Conservation (phyloP, 2,113 vertebrate genomes). For the Anhinga rufa region DNA sequence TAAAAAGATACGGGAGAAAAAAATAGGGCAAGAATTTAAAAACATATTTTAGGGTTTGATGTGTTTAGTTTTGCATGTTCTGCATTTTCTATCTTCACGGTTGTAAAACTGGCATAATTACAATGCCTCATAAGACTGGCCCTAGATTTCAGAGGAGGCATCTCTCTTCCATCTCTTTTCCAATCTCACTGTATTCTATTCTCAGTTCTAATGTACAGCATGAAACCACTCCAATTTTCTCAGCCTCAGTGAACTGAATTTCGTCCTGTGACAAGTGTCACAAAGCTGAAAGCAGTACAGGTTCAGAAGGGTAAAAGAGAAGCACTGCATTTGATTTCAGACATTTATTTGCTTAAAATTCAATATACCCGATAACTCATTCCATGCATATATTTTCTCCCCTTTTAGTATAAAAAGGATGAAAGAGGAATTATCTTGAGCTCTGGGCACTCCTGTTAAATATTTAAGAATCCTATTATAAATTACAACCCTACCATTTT, state of each 20-base stretch:
- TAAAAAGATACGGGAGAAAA: not conserved
- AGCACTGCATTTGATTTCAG: not conserved
- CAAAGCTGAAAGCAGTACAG: not conserved
- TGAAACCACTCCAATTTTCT: not conserved
- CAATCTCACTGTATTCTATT: not conserved
- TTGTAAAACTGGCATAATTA: not conserved
- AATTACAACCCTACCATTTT: not conserved
- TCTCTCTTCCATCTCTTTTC: not conserved
- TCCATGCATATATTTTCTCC: not conserved
- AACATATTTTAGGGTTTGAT: not conserved
- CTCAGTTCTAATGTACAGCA: not conserved
- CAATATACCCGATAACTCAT: not conserved
- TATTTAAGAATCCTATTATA: not conserved
- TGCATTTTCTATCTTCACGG: not conserved
- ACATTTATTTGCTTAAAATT: not conserved
- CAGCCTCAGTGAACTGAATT: conserved; percentile 16
- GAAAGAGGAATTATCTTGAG: not conserved
- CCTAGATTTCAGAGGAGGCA: not conserved
- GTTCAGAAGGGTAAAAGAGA: not conserved
- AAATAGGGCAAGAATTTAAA: not conserved
- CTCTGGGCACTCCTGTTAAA: not conserved
- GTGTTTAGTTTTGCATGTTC: not conserved
- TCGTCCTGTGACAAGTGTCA: not conserved
- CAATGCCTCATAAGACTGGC: not conserved
- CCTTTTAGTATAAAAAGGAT: not conserved